These are phyloP conservation scores for Rhinichthys osculus DNA, from an alignment of 2,797 vertebrate genomes.

Conservation along the genomic window DNA sequence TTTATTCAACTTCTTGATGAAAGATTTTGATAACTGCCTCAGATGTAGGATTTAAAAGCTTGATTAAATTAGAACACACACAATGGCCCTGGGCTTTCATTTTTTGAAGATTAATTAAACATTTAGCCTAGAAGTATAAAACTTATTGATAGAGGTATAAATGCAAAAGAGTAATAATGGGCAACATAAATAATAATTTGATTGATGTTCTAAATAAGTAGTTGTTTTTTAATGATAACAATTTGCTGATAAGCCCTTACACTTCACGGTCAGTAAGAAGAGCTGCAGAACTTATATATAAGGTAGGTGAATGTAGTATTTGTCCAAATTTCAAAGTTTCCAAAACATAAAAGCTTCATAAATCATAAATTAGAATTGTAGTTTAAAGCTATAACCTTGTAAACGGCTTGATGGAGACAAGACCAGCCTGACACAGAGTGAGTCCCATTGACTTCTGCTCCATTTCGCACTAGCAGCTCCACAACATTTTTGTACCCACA, in stretches of 20 bases:
- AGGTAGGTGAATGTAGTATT: background rate
- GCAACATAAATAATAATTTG: background rate
- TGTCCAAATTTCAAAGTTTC: background rate
- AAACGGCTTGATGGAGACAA: constrained; percentile 91
- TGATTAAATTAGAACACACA: background rate
- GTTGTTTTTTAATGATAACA: background rate
- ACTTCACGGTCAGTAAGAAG: background rate
- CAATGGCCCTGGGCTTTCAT: background rate
- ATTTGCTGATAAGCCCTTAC: background rate
- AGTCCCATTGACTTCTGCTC: constrained; percentile 83
- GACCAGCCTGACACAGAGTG: constrained; percentile 93
- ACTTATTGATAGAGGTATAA: background rate
- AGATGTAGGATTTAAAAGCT: constrained; percentile 29
- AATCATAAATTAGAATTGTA: background rate
- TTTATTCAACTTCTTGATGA: background rate
- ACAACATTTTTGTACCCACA: constrained; percentile 77
- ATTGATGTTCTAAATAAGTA: background rate
- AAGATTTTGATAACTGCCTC: background rate
- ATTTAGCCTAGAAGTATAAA: background rate
- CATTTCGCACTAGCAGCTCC: constrained; percentile 78
- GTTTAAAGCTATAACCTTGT: constrained; percentile 79
- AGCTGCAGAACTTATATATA: background rate
- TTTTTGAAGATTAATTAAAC: background rate
- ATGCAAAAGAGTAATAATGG: background rate
- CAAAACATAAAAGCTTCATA: background rate